These are phyloP conservation scores for Chiroxiphia lanceolata DNA, from an alignment of 2,797 vertebrate genomes.

Conservation along the genomic window DNA sequence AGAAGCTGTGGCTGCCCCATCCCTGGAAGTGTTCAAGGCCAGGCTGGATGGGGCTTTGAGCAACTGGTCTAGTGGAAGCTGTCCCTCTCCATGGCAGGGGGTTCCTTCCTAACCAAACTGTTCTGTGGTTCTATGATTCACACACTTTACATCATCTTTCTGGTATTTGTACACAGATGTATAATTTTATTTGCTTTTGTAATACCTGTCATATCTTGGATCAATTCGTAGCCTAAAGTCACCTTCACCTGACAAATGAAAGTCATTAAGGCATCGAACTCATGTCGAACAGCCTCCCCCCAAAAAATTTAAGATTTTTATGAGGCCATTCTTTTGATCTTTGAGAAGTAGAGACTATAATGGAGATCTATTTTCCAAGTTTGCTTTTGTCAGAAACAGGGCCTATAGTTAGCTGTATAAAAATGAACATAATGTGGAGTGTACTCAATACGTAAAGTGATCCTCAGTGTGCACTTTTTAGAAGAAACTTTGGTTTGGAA, in stretches of 20 bases:
- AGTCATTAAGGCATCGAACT: neutral
- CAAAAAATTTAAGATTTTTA: neutral
- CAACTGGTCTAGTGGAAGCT: accelerated
- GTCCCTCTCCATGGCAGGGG: neutral
- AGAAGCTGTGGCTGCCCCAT: neutral
- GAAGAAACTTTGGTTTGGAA: neutral
- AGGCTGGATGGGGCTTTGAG: neutral
- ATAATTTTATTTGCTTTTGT: neutral
- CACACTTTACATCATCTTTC: neutral
- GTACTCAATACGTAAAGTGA: neutral
- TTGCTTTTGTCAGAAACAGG: neutral
- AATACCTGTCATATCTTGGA: neutral
- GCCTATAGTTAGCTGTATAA: neutral
- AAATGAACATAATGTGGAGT: neutral
- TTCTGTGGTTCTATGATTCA: neutral
- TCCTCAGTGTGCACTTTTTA: neutral
- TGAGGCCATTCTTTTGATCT: neutral
- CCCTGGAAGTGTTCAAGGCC: neutral
- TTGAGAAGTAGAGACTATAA: neutral
- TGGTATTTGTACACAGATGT: neutral
- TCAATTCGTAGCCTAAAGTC: neutral
- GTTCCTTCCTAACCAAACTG: neutral
- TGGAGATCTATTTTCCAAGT: neutral
- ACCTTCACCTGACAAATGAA: neutral
- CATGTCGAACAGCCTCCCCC: neutral